Conservation (phyloP, 2,888 invertebrate species). For the Stenodera caucasica region DNA sequence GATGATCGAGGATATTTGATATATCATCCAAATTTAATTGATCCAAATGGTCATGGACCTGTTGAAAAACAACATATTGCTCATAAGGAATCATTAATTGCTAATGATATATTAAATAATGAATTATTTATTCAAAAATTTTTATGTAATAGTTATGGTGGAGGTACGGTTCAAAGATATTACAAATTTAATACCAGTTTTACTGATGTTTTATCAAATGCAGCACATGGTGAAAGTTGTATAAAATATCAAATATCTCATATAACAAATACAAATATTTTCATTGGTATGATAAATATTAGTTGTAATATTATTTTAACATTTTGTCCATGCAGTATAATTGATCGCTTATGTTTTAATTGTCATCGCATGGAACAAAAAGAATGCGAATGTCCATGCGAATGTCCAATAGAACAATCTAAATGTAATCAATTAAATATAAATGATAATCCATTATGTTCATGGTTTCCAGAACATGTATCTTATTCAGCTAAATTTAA, state of each 20-base stretch:
- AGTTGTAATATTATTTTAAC: conserved; percentile 79
- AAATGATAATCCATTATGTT: conserved; percentile 48
- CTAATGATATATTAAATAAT: conserved; percentile 87
- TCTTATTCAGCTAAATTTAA: conserved; percentile 33
- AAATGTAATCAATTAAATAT: conserved; percentile 45
- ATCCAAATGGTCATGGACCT: conserved; percentile 66
- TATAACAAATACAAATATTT: conserved; percentile 84
- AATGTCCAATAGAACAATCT: conserved; percentile 65
- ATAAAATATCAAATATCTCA: conserved; percentile 82
- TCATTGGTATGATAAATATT: conserved; percentile 85
- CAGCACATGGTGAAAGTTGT: conserved; percentile 85
- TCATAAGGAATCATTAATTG: conserved; percentile 86
- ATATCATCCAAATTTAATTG: conserved; percentile 80
- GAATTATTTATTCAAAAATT: conserved; percentile 80
- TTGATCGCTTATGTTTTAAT: conserved; percentile 84
- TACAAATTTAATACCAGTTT: conserved; percentile 83
- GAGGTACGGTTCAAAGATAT: conserved; percentile 80
- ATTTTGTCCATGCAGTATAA: conserved; percentile 92
- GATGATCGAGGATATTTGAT: conserved; percentile 88
- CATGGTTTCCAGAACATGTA: conserved; percentile 39
- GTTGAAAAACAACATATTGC: conserved; percentile 87
- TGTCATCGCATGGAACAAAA: conserved; percentile 93
- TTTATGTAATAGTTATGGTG: conserved; percentile 81
- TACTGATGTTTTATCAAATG: conserved; percentile 75
- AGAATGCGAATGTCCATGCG: conserved; percentile 94